Conservation (phyloP, 35 echinoderm and acorn worm genomes). For the Heliocidaris erythrogramma region DNA sequence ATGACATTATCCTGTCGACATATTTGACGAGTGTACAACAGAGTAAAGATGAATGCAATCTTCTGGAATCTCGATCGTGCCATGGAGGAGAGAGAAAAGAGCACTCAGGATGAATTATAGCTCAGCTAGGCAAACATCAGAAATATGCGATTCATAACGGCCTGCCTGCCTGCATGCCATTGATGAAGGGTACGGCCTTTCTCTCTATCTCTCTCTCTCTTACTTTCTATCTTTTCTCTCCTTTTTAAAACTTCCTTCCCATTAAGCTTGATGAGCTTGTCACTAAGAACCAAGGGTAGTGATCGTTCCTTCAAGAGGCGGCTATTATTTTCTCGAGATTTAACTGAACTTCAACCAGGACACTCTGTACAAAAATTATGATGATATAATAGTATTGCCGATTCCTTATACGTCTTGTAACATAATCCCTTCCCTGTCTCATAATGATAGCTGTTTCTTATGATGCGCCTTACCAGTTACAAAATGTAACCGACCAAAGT, state of each 20-base stretch:
- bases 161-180: not conserved
- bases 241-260: not conserved
- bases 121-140: slow-evolving; percentile 36
- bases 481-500: too few relatives aligned
- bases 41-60: slow-evolving; percentile 24
- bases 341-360: not conserved
- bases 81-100: not conserved
- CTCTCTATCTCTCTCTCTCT: not conserved
- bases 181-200: not conserved
- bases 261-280: not conserved
- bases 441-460: too few relatives aligned
- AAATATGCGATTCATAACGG: slow-evolving; percentile 1
- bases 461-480: too few relatives aligned
- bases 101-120: slow-evolving; percentile 39
- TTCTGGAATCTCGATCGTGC: slow-evolving; percentile 26
- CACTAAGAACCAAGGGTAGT: not conserved
- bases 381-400: too few relatives aligned
- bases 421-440: too few relatives aligned
- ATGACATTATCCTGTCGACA: slow-evolving; percentile 41
- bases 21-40: slow-evolving; percentile 19
- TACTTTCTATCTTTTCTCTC: not conserved
- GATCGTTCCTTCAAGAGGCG: not conserved
- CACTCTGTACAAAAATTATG: too few relatives aligned
- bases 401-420: too few relatives aligned
- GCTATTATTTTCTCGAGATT: not conserved